Percentiles rank a stretch among this genome's conserved stretches.
These are phyloP conservation scores for Cryptoleucopteryx plumbea DNA, from an alignment of 2,113 vertebrate genomes.

Conservation along the genomic window DNA sequence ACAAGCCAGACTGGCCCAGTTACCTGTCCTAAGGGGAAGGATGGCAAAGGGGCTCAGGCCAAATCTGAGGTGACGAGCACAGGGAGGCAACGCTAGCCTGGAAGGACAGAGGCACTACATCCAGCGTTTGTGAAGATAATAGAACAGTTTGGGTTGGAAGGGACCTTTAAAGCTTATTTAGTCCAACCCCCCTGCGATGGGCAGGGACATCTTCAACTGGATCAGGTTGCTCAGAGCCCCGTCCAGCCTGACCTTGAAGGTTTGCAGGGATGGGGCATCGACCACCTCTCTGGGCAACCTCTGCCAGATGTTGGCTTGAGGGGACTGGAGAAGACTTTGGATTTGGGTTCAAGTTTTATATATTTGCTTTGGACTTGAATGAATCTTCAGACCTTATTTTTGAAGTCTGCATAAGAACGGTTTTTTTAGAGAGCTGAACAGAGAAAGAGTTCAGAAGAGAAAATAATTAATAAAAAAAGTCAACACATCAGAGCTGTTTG, in stretches of 20 bases:
- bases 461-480: neutral
- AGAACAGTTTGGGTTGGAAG: neutral
- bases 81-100: neutral
- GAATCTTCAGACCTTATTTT: neutral
- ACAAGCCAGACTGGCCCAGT: neutral
- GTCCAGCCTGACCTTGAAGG: neutral
- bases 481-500: neutral
- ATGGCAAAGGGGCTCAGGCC: neutral
- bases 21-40: neutral
- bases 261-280: neutral
- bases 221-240: neutral
- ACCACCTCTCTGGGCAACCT: neutral
- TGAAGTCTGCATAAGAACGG: neutral
- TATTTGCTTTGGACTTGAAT: neutral
- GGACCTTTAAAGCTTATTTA: neutral
- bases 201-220: neutral
- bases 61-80: neutral
- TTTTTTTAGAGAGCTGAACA: neutral
- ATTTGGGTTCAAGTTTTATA: neutral
- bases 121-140: neutral
- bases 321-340: neutral
- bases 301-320: neutral
- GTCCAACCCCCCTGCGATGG: neutral
- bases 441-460: neutral
- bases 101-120: neutral